Conservation (phyloP, 92 coral and sea anemone genomes). For the Paragorgia papillata region DNA sequence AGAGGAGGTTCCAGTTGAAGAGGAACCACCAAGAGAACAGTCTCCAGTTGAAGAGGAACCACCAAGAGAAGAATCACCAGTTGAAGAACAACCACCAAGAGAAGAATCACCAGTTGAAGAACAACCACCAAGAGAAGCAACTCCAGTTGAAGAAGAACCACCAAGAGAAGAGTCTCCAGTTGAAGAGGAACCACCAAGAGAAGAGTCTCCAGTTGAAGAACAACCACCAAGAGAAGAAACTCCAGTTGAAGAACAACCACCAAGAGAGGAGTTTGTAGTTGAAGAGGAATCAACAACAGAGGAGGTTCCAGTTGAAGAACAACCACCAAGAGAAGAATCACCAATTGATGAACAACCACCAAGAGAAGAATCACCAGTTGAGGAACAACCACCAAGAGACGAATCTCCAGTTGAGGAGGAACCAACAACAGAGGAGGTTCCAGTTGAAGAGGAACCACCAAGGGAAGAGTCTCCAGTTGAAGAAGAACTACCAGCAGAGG, state of each 20-base stretch:
- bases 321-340: not conserved
- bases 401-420: not conserved
- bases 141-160: constrained; percentile 3
- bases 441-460: not conserved
- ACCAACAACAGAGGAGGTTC: not conserved
- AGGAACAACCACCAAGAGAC: not conserved
- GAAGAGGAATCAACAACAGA: not conserved
- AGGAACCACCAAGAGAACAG: constrained; percentile 22
- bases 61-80: constrained; percentile 68
- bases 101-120: constrained; percentile 86
- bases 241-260: not conserved
- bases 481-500: constrained; percentile 37
- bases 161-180: not conserved
- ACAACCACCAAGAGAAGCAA: not conserved
- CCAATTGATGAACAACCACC: not conserved
- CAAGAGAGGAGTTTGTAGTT: not conserved
- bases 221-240: not conserved
- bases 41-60: constrained; percentile 48
- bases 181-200: not conserved
- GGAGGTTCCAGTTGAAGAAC: not conserved
- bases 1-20: constrained; percentile 37
- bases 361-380: not conserved
- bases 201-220: not conserved
- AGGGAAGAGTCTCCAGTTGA: not conserved
- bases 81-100: constrained; percentile 70